A percentile compares a stretch with the other conserved stretches of the same genome.
phyloP scores from a whole-genome alignment of 1,140 invertebrate species.

The Steinernema khuongi region DNA sequence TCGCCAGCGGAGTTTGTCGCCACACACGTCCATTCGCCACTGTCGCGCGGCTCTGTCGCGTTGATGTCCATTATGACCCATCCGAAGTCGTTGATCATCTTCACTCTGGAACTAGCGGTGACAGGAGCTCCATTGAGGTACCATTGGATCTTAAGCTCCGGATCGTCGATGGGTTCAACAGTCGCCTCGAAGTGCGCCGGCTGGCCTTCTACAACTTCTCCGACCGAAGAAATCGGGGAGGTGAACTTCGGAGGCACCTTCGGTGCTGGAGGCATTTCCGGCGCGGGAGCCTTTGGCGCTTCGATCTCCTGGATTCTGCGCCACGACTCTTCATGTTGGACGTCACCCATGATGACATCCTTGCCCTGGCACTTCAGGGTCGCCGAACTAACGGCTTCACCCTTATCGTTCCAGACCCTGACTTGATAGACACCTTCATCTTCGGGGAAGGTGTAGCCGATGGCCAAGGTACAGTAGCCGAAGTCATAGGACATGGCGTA shows the following conservation, averaged over 20 bases:
- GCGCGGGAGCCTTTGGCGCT: slow-evolving; percentile 46
- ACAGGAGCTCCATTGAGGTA: slow-evolving; percentile 60
- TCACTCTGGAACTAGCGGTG: slow-evolving; percentile 73
- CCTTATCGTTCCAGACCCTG: slow-evolving; percentile 80
- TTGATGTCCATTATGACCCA: slow-evolving; percentile 82
- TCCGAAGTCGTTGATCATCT: slow-evolving; percentile 86
- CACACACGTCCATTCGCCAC: slow-evolving; percentile 54
- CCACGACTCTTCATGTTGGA: slow-evolving; percentile 54
- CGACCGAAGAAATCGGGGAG: slow-evolving; percentile 37
- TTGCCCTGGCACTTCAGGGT: slow-evolving; percentile 68
- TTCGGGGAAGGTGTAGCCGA: slow-evolving; percentile 84
- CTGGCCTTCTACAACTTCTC: slow-evolving; percentile 83
- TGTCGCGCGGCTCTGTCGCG: slow-evolving; percentile 60
- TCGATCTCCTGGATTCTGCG: slow-evolving; percentile 52
- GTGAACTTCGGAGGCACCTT: slow-evolving; percentile 53
- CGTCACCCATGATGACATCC: slow-evolving; percentile 49
- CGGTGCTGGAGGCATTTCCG: slow-evolving; percentile 41
- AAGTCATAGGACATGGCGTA: slow-evolving; percentile 68
- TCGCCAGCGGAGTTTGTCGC: slow-evolving; percentile 53
- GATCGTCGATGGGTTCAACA: slow-evolving; percentile 88
- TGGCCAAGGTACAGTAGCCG: slow-evolving; percentile 86
- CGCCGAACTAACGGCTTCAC: slow-evolving; percentile 85
- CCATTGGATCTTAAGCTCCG: slow-evolving; percentile 95
- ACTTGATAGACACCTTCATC: slow-evolving; percentile 90
- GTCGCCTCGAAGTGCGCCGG: slow-evolving; percentile 90